Conservation (phyloP, 2,797 vertebrate genomes). For the Alauda arvensis region DNA sequence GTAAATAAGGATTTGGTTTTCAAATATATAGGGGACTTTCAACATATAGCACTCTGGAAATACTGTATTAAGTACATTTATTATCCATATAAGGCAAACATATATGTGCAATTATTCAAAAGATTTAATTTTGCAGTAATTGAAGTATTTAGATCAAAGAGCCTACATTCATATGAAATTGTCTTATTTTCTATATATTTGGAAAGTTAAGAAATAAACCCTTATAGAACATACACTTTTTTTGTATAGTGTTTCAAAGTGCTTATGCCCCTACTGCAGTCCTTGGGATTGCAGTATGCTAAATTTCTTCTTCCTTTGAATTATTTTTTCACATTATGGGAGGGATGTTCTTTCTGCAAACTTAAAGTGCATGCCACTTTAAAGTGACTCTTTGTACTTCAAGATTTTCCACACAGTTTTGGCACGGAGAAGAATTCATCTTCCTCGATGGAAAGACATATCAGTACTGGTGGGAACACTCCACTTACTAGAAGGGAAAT, state of each 20-base stretch:
- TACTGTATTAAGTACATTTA: neutral
- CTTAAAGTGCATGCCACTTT: neutral
- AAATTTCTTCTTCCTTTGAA: neutral
- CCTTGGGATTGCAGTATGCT: neutral
- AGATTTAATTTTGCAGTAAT: neutral
- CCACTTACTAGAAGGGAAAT: constrained; percentile 33
- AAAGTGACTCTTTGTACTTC: neutral
- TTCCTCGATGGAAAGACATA: neutral
- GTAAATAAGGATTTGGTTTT: neutral
- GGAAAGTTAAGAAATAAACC: neutral
- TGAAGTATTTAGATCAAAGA: neutral
- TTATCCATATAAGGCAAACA: neutral
- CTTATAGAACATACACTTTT: neutral
- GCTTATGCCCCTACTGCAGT: neutral
- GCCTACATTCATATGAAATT: neutral
- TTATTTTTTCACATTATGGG: neutral
- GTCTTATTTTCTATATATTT: neutral
- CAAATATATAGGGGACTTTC: neutral
- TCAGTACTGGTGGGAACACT: neutral
- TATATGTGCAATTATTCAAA: neutral
- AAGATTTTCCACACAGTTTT: neutral
- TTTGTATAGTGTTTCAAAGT: neutral
- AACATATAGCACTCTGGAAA: neutral
- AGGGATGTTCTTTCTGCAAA: neutral
- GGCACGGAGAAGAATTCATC: neutral